Evolutionary conservation across 1,140 invertebrate genomes (phyloP).

Genomic region (Ridgeia piscesae): DNA sequence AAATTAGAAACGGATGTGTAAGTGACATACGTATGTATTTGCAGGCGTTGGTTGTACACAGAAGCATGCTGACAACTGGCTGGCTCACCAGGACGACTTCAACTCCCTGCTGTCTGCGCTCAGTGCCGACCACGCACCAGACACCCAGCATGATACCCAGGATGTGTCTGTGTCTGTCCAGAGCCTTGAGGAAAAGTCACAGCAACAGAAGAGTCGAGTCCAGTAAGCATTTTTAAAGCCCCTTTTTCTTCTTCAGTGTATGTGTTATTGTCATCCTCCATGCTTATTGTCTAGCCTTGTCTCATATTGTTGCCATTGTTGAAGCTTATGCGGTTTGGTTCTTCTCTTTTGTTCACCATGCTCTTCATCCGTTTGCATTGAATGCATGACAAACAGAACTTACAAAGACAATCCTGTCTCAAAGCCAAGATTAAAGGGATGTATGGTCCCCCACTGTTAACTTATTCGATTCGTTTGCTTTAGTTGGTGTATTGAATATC

Average conservation of each 20-base stretch:
- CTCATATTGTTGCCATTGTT: background rate
- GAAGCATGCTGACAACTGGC: slow-evolving; percentile 77
- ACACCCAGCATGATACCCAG: slow-evolving; percentile 30
- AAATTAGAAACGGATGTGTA: no score
- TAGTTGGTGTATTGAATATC: no score
- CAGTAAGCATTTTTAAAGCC: slow-evolving; percentile 62
- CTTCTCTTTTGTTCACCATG: no score
- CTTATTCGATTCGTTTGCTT: no score
- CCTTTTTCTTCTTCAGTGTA: no score
- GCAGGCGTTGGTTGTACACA: slow-evolving; percentile 73
- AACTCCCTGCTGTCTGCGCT: slow-evolving; percentile 66
- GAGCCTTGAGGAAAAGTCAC: slow-evolving; percentile 73
- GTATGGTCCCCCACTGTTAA: no score
- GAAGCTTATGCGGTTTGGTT: background rate
- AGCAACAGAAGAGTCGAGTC: slow-evolving; percentile 73
- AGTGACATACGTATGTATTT: background rate
- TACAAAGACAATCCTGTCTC: no score
- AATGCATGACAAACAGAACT: no score
- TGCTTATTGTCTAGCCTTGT: background rate
- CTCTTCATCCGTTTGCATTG: no score
- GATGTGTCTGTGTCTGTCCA: slow-evolving; percentile 58
- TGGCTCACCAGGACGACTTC: slow-evolving; percentile 78
- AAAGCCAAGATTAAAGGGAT: no score
- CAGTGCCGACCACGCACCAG: slow-evolving; percentile 46
- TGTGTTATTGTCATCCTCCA: no score